Conservation (phyloP, 2,888 invertebrate genomes). For the Meteorus colon region DNA sequence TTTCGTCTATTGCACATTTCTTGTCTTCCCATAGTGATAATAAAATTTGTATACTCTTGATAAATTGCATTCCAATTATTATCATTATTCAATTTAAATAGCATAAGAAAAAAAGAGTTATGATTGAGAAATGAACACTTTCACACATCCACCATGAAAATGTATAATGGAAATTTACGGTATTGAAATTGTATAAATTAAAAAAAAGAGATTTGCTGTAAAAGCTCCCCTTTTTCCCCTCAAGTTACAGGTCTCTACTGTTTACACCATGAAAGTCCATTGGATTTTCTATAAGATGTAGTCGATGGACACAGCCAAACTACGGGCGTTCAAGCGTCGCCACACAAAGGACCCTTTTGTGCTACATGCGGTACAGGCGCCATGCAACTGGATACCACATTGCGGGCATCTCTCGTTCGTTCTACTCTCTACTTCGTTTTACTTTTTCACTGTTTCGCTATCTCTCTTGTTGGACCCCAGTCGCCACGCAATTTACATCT, state of each 20-base stretch:
- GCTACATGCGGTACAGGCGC: slow-evolving; percentile 55
- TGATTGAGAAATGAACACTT: too few relatives aligned
- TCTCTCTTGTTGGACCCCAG: neutral
- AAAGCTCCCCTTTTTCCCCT: too few relatives aligned
- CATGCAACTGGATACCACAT: slow-evolving; percentile 70
- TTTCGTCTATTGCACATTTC: slow-evolving; percentile 19
- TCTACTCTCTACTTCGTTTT: neutral
- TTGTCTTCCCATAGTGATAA: slow-evolving; percentile 1
- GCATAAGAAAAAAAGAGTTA: too few relatives aligned
- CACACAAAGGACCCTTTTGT: slow-evolving; percentile 69
- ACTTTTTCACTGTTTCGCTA: slow-evolving; percentile 38
- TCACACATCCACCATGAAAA: too few relatives aligned
- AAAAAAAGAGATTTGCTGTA: too few relatives aligned
- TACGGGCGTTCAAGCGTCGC: slow-evolving; percentile 48
- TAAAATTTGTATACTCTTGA: neutral
- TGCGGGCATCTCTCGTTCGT: slow-evolving; percentile 54
- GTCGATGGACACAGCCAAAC: slow-evolving; percentile 48
- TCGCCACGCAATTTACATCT: neutral
- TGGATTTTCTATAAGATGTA: slow-evolving; percentile 62
- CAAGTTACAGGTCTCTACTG: slow-evolving; percentile 1
- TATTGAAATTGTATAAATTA: too few relatives aligned
- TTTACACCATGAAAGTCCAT: slow-evolving; percentile 35
- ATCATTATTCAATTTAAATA: too few relatives aligned
- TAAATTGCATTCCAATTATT: too few relatives aligned
- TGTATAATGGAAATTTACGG: too few relatives aligned